Evolutionary conservation across 2,113 vertebrate species (phyloP), one percentile per base, ranked within the genome.

Genomic region (Podiceps cristatus): DNA sequence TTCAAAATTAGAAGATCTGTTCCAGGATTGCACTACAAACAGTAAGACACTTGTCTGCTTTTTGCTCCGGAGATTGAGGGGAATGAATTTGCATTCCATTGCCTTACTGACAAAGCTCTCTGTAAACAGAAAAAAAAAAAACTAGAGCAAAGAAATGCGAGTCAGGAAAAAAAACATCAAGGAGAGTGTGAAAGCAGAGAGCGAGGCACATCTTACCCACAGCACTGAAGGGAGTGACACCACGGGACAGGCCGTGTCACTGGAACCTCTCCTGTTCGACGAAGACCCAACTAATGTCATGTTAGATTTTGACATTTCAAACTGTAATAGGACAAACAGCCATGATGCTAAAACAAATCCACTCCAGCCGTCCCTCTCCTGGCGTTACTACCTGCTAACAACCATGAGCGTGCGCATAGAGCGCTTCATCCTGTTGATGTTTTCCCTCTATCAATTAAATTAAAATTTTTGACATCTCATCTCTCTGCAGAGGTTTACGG

Each of bases 171-270:
- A 1, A 47, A 58, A 14, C 13, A 7, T 2, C 1, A 0, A 27
- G 35, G 4, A 10, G 47, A 11, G 2, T 5, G 10, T 40, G 87
- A 2, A 42, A 50, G 1, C 4, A 33, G 35, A 2, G 2, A 16
- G 10, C 10, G 76, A 37, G 67, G 13, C 44, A 18, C 20, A 2
- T 1, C 18, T 5, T 1, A 14, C 47, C 31, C 2, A 11, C 47
- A 58, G 53, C 47, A 8, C 42, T 19, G 52, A 8, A 6, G 31
- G n/a, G 23, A 6, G 29, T 5, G 67, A 5, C 29, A 20, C 20
- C 3, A 1, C 0, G 6, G 20, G 18, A 25, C 6, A 11, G 18
- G 56, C 0, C 1, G 2, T 18, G 28, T 8, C 75, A 23, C 44
- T 13, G 49, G 17, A 45, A 49, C 67, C 0, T 27, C 66, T 42